Evolutionary conservation across 1,140 invertebrate genomes (phyloP).

Genomic region (Anastatus disparis): DNA sequence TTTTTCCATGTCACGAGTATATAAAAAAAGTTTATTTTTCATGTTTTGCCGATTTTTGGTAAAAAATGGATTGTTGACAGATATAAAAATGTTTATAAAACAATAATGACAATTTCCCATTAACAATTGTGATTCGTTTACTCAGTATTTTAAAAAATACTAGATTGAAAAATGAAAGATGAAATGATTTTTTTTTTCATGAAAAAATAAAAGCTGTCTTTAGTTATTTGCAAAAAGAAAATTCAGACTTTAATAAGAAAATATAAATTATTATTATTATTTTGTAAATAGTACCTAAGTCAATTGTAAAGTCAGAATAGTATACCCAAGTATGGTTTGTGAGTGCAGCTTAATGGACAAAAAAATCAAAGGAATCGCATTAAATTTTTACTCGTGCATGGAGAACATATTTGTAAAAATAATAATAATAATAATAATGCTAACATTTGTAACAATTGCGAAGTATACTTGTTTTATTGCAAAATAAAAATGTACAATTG

Average conservation of each 20-base stretch:
- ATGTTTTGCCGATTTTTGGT: too few relatives aligned
- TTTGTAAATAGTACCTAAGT: conserved; percentile 27
- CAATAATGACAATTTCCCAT: too few relatives aligned
- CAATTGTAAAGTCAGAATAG: conserved; percentile 19
- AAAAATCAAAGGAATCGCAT: neutral
- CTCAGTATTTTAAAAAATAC: too few relatives aligned
- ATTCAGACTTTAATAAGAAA: conserved; percentile 3
- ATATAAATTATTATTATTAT: conserved; percentile 8
- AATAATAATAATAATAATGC: conserved; percentile 4
- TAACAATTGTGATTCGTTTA: too few relatives aligned
- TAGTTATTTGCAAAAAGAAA: neutral
- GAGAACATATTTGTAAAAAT: conserved; percentile 19
- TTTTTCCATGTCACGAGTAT: conserved; percentile 30
- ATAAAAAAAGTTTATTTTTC: neutral
- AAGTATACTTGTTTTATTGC: conserved; percentile 18
- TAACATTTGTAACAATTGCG: conserved; percentile 36
- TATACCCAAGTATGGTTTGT: neutral
- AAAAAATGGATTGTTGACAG: too few relatives aligned
- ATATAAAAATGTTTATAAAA: too few relatives aligned
- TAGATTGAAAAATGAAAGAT: too few relatives aligned
- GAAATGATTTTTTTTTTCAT: neutral
- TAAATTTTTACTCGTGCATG: conserved; percentile 31
- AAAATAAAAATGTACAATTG: conserved; percentile 38
- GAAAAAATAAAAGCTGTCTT: neutral
- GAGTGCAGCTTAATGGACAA: neutral